Evolutionary conservation across 2,797 vertebrate genomes (phyloP).

Genomic region (Rhinichthys osculus): DNA sequence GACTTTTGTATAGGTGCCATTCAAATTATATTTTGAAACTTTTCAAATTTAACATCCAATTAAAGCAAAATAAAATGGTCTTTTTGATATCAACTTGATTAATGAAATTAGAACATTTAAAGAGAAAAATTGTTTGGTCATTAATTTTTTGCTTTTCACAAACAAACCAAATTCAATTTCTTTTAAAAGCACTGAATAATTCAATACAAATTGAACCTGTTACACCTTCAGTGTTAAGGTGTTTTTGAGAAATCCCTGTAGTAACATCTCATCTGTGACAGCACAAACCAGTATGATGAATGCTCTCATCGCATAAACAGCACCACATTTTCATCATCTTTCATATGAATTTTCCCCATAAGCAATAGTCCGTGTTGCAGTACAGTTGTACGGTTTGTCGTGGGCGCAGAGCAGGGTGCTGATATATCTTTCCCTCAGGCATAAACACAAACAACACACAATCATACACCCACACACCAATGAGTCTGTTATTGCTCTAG

Average conservation of each 20-base stretch:
- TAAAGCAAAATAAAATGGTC: not conserved
- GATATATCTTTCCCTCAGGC: constrained; percentile 27
- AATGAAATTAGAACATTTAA: not conserved
- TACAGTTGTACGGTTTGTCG: constrained; percentile 3
- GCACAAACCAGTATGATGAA: constrained; percentile 25
- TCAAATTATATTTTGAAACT: not conserved
- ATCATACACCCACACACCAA: constrained; percentile 39
- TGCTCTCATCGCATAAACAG: constrained; percentile 1
- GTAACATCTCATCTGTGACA: constrained; percentile 31
- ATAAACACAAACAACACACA: constrained; percentile 38
- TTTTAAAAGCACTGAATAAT: constrained; percentile 24
- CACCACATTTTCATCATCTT: constrained; percentile 12
- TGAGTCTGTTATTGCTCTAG: constrained; percentile 34
- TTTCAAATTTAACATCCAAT: not conserved
- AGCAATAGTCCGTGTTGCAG: constrained; percentile 20
- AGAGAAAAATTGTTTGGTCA: not conserved
- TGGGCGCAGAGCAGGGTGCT: constrained; percentile 26
- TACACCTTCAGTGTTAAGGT: constrained; percentile 6
- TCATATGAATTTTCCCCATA: constrained; percentile 7
- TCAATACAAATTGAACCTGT: not conserved
- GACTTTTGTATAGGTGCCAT: not conserved
- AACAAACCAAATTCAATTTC: not conserved
- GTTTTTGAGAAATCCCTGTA: constrained; percentile 16
- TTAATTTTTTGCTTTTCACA: not conserved
- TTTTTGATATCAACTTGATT: not conserved